Evolutionary conservation across 2,888 invertebrate genomes (phyloP).

Genomic region (Rhabditoides inermis): DNA sequence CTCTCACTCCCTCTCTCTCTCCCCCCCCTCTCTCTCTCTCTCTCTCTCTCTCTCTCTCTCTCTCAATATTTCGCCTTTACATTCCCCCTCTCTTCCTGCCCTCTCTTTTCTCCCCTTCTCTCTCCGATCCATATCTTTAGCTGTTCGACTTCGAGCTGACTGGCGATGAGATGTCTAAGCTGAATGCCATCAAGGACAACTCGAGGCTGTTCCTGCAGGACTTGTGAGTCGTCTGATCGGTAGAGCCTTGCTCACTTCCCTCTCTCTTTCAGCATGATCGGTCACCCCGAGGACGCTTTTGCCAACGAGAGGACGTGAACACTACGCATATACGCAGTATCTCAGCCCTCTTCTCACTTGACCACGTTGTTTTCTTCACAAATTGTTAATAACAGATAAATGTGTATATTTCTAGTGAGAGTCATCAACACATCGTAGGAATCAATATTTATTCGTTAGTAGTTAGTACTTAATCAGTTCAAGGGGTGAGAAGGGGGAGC

Average conservation of each 20-base stretch:
- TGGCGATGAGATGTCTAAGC: constrained; percentile 15
- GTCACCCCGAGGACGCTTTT: constrained; percentile 28
- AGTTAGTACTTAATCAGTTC: too few species aligned
- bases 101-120: background rate
- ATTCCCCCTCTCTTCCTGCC: background rate
- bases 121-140: background rate
- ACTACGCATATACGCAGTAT: background rate
- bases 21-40: too few species aligned
- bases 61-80: background rate
- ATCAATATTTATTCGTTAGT: too few species aligned
- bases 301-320: constrained; percentile 13
- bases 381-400: too few species aligned
- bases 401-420: too few species aligned
- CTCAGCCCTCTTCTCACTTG: background rate
- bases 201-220: constrained; percentile 22
- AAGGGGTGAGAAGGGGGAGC: too few species aligned
- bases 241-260: background rate
- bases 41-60: background rate
- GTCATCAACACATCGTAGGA: too few species aligned
- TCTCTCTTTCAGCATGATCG: constrained; percentile 23
- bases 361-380: too few species aligned
- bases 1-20: too few species aligned
- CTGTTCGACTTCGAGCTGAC: constrained; percentile 16
- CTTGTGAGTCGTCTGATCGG: constrained; percentile 14
- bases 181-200: constrained; percentile 12